These are phyloP conservation scores for Catocala nupta DNA, from an alignment of 2,888 invertebrate species.

Conservation along the genomic window DNA sequence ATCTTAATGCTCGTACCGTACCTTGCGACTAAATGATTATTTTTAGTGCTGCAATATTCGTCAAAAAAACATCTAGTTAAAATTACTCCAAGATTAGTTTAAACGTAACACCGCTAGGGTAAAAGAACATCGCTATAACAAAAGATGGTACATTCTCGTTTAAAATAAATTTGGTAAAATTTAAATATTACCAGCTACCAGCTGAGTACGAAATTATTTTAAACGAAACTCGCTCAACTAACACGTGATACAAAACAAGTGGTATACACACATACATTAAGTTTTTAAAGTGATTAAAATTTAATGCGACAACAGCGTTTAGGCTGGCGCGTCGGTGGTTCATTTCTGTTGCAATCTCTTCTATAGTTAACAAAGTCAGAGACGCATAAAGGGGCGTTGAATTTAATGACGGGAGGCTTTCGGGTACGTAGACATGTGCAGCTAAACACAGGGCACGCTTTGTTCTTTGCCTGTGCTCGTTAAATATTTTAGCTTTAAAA, in stretches of 20 bases:
- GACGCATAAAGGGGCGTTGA: constrained; percentile 61
- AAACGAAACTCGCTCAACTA: background rate
- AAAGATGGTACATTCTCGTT: too few relatives aligned
- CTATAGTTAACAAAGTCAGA: constrained; percentile 65
- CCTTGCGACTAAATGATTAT: too few relatives aligned
- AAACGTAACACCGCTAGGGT: too few relatives aligned
- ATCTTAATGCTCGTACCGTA: too few relatives aligned
- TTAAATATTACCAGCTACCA: constrained; percentile 1
- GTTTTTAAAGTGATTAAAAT: constrained; percentile 43
- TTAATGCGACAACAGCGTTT: constrained; percentile 34
- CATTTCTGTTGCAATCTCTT: constrained; percentile 56
- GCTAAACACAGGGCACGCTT: constrained; percentile 69
- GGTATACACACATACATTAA: constrained; percentile 22
- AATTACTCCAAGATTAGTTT: too few relatives aligned
- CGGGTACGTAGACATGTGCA: constrained; percentile 62
- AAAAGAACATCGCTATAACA: too few relatives aligned
- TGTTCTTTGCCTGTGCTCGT: constrained; percentile 74
- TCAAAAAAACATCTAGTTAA: too few relatives aligned
- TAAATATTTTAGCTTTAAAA: constrained; percentile 75
- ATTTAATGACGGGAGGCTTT: constrained; percentile 71
- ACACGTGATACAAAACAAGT: constrained; percentile 6
- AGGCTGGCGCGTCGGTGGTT: constrained; percentile 33
- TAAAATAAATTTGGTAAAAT: background rate
- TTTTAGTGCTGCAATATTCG: too few relatives aligned
- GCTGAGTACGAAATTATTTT: constrained; percentile 3